These are phyloP conservation scores for Gadus chalcogrammus DNA, from an alignment of 2,113 vertebrate genomes.

Conservation along the genomic window DNA sequence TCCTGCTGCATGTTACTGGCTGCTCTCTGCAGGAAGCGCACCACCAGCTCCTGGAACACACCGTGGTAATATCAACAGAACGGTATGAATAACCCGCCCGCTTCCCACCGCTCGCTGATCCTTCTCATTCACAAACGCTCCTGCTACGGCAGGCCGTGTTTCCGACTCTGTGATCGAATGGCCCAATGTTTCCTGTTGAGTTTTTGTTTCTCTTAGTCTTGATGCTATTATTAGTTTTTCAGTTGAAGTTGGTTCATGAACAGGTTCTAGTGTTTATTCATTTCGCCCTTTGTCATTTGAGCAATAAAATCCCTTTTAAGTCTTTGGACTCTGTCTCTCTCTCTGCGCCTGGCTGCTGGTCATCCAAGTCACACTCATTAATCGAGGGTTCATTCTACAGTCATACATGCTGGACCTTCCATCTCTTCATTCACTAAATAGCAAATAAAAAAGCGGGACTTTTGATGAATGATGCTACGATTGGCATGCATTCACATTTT, in stretches of 20 bases:
- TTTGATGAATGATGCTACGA: constrained; percentile 4
- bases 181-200: too few species aligned
- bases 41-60: constrained; percentile 82
- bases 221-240: too few species aligned
- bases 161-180: too few species aligned
- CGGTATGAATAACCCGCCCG: not conserved
- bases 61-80: not conserved
- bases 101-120: not conserved
- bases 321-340: too few species aligned
- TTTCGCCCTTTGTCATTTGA: too few species aligned
- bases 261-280: too few species aligned
- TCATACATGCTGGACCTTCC: constrained; percentile 3
- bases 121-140: not conserved
- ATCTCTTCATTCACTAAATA: not conserved
- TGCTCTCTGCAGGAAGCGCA: constrained; percentile 88
- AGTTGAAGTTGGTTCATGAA: too few species aligned
- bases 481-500: constrained; percentile 10
- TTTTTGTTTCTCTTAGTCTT: too few species aligned
- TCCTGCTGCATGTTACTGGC: constrained; percentile 87
- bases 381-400: constrained; percentile 3
- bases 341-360: too few species aligned
- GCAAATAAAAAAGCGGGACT: constrained; percentile 1
- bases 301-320: too few species aligned
- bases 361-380: too few species aligned
- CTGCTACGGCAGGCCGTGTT: too few species aligned